phyloP scores from a whole-genome alignment of 2,113 vertebrate genomes.

The Serinus canaria region DNA sequence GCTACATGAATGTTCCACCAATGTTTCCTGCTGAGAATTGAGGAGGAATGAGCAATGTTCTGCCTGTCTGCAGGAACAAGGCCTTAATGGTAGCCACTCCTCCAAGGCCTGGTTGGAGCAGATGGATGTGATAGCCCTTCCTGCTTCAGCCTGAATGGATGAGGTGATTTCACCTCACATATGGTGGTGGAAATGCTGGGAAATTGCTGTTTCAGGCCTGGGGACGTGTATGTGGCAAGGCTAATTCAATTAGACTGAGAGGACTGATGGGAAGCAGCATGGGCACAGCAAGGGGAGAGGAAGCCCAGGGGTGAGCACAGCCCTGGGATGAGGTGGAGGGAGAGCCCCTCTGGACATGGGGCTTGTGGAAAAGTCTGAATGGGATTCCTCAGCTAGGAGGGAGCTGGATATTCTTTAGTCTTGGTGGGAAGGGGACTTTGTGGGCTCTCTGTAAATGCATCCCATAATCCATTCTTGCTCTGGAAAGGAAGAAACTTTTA shows the following conservation, averaged over 20 bases:
- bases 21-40: background rate
- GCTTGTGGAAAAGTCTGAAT: fast-evolving
- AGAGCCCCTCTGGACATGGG: background rate
- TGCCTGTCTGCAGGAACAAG: background rate
- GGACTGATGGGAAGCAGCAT: background rate
- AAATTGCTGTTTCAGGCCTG: background rate
- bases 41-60: background rate
- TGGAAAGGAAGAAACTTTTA: background rate
- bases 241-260: background rate
- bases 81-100: background rate
- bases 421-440: background rate
- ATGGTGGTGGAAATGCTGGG: background rate
- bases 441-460: background rate
- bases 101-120: background rate
- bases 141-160: background rate
- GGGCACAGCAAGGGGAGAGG: background rate
- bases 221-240: fast-evolving
- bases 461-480: background rate
- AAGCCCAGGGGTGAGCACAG: background rate
- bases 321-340: background rate
- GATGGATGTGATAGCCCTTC: background rate
- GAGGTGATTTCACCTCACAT: background rate
- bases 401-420: background rate
- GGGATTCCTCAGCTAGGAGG: background rate
- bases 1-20: background rate